A percentile compares a stretch with the other conserved stretches of the same genome.
Evolutionary conservation across 1,140 invertebrate species (phyloP).

Genomic region (Trichoplusia ni): DNA sequence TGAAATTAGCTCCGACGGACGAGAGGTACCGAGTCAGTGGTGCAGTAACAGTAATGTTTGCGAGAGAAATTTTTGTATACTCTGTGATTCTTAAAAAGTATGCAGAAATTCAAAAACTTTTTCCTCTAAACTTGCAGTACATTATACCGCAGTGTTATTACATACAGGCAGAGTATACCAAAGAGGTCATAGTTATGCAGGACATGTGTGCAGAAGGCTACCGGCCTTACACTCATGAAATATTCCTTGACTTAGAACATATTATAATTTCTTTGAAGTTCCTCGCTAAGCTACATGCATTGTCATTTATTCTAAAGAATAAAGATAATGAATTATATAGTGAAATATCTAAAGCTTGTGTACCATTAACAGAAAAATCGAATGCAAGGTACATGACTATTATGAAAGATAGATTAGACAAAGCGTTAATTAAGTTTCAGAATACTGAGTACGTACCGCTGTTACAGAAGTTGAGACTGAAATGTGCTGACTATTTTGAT

Average conservation of each 20-base stretch:
- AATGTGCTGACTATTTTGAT: conserved; percentile 52
- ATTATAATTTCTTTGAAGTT: conserved; percentile 52
- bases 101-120: conserved; percentile 40
- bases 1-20: conserved; percentile 71
- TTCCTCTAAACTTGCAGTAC: conserved; percentile 29
- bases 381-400: conserved; percentile 66
- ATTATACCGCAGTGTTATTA: conserved; percentile 63
- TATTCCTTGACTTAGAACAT: conserved; percentile 63
- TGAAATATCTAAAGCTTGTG: conserved; percentile 51
- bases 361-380: conserved; percentile 52
- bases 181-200: conserved; percentile 64
- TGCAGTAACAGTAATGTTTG: conserved; percentile 66
- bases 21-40: conserved; percentile 68
- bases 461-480: conserved; percentile 47
- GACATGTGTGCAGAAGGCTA: conserved; percentile 63
- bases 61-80: conserved; percentile 66
- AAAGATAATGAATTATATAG: conserved; percentile 45
- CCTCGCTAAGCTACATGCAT: conserved; percentile 63
- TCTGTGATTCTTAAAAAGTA: conserved; percentile 52
- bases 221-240: conserved; percentile 48
- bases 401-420: conserved; percentile 59
- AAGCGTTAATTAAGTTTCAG: conserved; percentile 58
- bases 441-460: conserved; percentile 49
- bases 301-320: conserved; percentile 63
- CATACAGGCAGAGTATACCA: conserved; percentile 56